Base-by-base conservation (phyloP, 2,113 vertebrate species). In the Etheostoma cragini region DNA sequence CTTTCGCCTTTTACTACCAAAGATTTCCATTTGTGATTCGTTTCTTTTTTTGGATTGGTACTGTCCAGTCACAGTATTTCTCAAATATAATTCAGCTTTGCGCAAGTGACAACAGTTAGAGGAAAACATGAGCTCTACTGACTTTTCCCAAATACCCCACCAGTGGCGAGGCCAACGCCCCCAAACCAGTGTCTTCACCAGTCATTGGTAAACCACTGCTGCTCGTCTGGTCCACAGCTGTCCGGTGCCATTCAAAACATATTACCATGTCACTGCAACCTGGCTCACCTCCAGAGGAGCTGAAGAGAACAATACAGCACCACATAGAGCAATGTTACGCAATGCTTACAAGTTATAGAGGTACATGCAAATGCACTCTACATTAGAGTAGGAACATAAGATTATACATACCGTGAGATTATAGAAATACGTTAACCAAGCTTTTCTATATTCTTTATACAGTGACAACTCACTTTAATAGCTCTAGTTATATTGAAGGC, bases 81-180 rank as follows among this genome's bases (percentile, higher is more conserved):
- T 93, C 94, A 95, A 95, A 93, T 89, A 90, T n/a, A 95, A 90
- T 92, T 90, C 85, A 97, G 96, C 96, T 99, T 97, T 99, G 97
- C 97, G 96, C 97, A 95, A 89, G 96, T 96, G 95, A 95, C 94
- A 94, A 88, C 45, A 84, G 85, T 92, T 95, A 96, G 95, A 94
- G 96, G 96, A 91, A 89, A 89, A 81, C 94, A 90, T 47, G 92
- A 95, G 96, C 92, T 96, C 94, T 96, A 99, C 98, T 98, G 97
- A 99, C 98, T 99, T 99, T 98, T 97, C 97, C 97, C 97, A 98
- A 97, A 97, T 96, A 98, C 97, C 98, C 98, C 96, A 92, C 97
- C 96, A 96, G 92, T 74, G 95, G 95, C 93, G 96, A 96, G 96
- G 96, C 94, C 93, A 96, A 94, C 94, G 95, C 93, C 96, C 96